These are phyloP conservation scores for Sebastiscus tertius DNA, from an alignment of 2,797 vertebrate species.

Conservation along the genomic window DNA sequence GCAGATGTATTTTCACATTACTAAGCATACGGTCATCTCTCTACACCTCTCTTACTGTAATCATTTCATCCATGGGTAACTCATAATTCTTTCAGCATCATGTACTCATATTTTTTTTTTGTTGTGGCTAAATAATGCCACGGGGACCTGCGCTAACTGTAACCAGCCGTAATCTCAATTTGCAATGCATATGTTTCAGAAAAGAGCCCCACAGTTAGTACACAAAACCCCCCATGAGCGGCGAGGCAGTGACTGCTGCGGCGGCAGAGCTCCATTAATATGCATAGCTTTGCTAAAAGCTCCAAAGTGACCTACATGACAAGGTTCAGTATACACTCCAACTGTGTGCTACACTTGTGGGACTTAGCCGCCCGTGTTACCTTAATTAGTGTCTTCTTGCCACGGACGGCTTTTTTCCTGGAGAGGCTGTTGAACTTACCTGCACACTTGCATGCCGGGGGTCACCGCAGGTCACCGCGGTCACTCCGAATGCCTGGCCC, in stretches of 20 bases:
- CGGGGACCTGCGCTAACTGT: constrained; percentile 47
- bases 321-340: constrained; percentile 82
- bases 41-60: constrained; percentile 27
- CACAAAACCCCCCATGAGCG: constrained; percentile 59
- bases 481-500: constrained; percentile 59
- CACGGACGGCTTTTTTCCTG: constrained; percentile 51
- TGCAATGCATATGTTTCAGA: constrained; percentile 83
- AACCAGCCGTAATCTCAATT: constrained; percentile 77
- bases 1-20: constrained; percentile 15
- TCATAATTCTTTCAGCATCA: constrained; percentile 44
- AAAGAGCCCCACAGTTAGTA: constrained; percentile 75
- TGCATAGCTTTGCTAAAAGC: constrained; percentile 82
- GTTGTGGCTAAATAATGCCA: constrained; percentile 54
- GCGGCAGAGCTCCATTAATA: constrained; percentile 77
- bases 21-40: constrained; percentile 37
- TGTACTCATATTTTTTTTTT: constrained; percentile 56
- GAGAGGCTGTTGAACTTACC: constrained; percentile 79
- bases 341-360: constrained; percentile 76
- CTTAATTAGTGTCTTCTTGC: constrained; percentile 78
- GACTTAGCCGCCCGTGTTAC: constrained; percentile 66
- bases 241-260: constrained; percentile 53
- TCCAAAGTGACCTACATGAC: constrained; percentile 83
- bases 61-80: constrained; percentile 45
- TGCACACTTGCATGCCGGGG: constrained; percentile 52
- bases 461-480: constrained; percentile 60